Percentiles rank a stretch among this genome's conserved stretches.
phyloP scores from a whole-genome alignment of 2,113 vertebrate genomes.

The Prunella himalayana region DNA sequence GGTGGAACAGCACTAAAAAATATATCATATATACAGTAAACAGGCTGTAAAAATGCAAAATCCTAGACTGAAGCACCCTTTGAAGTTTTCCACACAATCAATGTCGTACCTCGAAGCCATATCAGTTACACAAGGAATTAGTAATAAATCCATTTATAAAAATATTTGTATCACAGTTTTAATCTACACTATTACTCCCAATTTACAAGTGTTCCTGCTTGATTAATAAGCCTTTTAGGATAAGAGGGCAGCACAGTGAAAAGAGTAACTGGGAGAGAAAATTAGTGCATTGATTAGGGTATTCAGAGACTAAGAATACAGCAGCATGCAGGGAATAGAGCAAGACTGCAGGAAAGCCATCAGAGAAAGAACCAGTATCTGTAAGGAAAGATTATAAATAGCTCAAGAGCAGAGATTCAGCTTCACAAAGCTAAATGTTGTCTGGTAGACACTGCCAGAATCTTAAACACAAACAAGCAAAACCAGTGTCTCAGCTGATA shows the following conservation, averaged over 20 bases:
- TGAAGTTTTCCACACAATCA: background rate
- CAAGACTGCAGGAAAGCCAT: background rate
- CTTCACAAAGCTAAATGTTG: background rate
- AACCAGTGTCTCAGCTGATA: background rate
- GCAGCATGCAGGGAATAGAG: background rate
- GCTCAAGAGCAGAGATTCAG: background rate
- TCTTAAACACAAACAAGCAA: background rate
- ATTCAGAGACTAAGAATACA: accelerated
- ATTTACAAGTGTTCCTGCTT: background rate
- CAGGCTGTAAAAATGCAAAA: background rate
- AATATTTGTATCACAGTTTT: accelerated
- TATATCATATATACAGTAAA: accelerated
- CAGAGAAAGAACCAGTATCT: background rate
- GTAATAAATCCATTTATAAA: background rate
- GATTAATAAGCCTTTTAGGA: background rate
- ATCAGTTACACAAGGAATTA: background rate
- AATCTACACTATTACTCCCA: background rate
- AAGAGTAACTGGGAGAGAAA: background rate
- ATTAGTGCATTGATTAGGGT: background rate
- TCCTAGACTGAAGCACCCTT: background rate
- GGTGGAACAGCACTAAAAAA: background rate
- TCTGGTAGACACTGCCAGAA: background rate
- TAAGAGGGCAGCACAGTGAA: background rate
- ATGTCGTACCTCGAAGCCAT: background rate
- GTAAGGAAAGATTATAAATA: background rate